Conservation (phyloP, 1,140 invertebrate species). For the Neotoxoptera formosana region DNA sequence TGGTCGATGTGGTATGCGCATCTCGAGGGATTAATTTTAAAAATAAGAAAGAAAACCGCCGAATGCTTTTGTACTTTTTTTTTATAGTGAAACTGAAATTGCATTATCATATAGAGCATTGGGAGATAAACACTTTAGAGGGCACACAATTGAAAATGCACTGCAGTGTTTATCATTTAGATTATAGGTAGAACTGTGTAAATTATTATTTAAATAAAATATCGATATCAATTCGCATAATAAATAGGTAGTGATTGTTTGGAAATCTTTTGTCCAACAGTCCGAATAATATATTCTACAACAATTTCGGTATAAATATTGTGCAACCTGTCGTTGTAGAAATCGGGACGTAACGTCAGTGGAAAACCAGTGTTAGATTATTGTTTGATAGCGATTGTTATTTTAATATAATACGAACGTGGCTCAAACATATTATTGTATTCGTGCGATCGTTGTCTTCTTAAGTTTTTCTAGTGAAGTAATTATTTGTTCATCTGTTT, state of each 20-base stretch:
- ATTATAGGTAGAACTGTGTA: background rate
- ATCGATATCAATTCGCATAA: background rate
- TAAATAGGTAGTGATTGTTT: background rate
- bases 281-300: background rate
- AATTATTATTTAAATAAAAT: background rate
- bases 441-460: background rate
- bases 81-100: background rate
- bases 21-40: background rate
- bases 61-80: background rate
- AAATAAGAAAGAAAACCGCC: background rate
- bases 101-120: background rate
- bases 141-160: background rate
- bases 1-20: background rate
- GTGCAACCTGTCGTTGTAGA: background rate
- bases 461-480: background rate
- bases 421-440: background rate
- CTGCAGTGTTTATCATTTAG: background rate
- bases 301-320: background rate
- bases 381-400: background rate
- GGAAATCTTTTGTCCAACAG: background rate
- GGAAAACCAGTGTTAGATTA: background rate
- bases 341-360: background rate
- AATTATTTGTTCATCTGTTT: background rate
- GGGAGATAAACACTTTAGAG: background rate
- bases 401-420: background rate